Conservation (phyloP, 2,888 invertebrate genomes). For the Pyrrhosoma nymphula region DNA sequence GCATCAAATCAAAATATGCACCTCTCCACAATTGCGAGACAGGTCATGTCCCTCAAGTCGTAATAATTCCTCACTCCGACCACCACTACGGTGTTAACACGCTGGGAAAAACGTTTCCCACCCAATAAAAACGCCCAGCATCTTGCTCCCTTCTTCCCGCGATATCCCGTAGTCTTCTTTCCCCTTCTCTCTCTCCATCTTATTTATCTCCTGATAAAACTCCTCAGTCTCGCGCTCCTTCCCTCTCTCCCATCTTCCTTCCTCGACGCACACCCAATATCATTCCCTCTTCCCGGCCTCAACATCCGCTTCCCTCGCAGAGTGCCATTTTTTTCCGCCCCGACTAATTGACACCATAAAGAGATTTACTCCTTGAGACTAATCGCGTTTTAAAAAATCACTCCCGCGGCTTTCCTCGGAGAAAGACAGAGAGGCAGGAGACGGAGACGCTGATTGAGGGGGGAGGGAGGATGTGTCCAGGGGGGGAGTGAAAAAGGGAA, state of each 20-base stretch:
- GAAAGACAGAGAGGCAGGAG: not conserved
- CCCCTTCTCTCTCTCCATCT: constrained; percentile 74
- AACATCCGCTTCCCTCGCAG: constrained; percentile 43
- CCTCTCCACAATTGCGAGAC: no score
- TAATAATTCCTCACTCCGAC: no score
- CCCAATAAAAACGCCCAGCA: not conserved
- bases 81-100: no score
- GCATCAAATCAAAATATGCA: no score
- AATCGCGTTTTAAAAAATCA: constrained; percentile 63
- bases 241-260: not conserved
- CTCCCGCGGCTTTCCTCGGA: constrained; percentile 53
- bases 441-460: not conserved
- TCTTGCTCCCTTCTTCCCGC: not conserved
- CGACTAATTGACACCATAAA: constrained; percentile 65
- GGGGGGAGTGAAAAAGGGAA: not conserved
- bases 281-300: constrained; percentile 66
- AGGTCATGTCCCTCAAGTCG: no score
- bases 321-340: constrained; percentile 26
- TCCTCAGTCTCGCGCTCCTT: constrained; percentile 68
- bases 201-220: constrained; percentile 72
- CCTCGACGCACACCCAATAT: not conserved
- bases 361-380: constrained; percentile 66
- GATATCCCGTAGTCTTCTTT: constrained; percentile 48
- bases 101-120: not conserved
- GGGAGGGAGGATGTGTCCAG: not conserved